Evolutionary conservation across 2,888 invertebrate species (phyloP).

Genomic region (Barypeithes pellucidus): DNA sequence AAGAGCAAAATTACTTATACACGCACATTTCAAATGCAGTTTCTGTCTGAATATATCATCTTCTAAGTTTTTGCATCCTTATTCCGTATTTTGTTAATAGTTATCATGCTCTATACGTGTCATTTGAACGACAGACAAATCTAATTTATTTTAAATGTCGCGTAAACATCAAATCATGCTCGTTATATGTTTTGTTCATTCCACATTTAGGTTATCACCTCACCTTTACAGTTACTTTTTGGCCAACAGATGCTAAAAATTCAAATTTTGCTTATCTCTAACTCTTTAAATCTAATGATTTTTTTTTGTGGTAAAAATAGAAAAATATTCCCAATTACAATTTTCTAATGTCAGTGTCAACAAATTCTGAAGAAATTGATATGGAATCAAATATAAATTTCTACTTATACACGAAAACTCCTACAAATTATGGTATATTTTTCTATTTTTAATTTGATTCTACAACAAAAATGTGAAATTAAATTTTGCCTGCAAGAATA

Average conservation of each 20-base stretch:
- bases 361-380: no score
- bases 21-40: no score
- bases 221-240: constrained; percentile 58
- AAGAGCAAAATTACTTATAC: background rate
- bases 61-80: no score
- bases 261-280: constrained; percentile 45
- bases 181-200: constrained; percentile 13
- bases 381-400: no score
- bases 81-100: background rate
- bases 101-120: background rate
- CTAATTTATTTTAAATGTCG: background rate
- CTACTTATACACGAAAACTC: no score
- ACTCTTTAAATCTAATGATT: constrained; percentile 11
- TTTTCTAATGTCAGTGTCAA: no score
- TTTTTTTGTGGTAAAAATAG: constrained; percentile 17
- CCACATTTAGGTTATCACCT: constrained; percentile 53
- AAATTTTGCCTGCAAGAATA: background rate
- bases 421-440: no score
- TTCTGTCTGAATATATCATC: no score
- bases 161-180: constrained; percentile 18
- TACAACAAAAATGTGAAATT: background rate
- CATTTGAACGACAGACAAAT: constrained; percentile 1
- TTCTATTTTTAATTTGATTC: background rate
- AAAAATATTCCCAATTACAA: background rate
- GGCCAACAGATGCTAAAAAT: constrained; percentile 60